Evolutionary conservation across 2,797 vertebrate species (phyloP), one percentile per base, ranked within the genome.

Genomic region (Oreortyx pictus): DNA sequence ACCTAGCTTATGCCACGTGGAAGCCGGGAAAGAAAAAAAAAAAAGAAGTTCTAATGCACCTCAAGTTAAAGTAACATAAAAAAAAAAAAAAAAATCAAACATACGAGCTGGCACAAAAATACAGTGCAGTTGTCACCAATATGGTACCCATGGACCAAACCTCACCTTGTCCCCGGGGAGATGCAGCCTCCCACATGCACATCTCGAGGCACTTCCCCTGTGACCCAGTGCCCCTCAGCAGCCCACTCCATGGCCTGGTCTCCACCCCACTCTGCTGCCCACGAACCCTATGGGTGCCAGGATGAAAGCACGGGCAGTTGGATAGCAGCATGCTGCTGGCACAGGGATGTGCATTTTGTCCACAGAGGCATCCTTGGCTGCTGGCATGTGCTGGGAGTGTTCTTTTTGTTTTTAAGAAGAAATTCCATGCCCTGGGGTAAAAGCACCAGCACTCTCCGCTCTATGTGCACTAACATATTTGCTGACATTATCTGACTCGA

Each of bases 371-470:
- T 31, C 65, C 54, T 22, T 43, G 62, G 50, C 57, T 84, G 22
- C 4, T 86, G 64, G 44, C 6, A 1, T 25, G 52, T 57, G 33
- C 18, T 65, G 90, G 31, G 67, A 41, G 49, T n/a, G 5, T 57
- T 57, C 1, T 1, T 37, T 67, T 88, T 90, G 31, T 78, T 74
- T 83, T 79, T 29, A 50, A 47, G 27, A 80, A 64, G 35, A 86
- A 92, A 64, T 33, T 86, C 43, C 82, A 67, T 68, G 52, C 31
- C 24, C 46, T 46, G 6, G 20, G 31, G 20, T 74, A 87, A 77
- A 60, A 4, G 31, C 0, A 1, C 33, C 54, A 49, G 14, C 2
- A 1, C 15, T 71, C 25, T 54, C 8, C 20, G 13, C 0, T 73
- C 67, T 35, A 25, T 4, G 7, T 9, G 9, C 25, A 6, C 25